A percentile compares a stretch with the other conserved stretches of the same genome.
These are phyloP conservation scores for Rhinichthys osculus DNA, from an alignment of 2,797 vertebrate species.

Conservation along the genomic window DNA sequence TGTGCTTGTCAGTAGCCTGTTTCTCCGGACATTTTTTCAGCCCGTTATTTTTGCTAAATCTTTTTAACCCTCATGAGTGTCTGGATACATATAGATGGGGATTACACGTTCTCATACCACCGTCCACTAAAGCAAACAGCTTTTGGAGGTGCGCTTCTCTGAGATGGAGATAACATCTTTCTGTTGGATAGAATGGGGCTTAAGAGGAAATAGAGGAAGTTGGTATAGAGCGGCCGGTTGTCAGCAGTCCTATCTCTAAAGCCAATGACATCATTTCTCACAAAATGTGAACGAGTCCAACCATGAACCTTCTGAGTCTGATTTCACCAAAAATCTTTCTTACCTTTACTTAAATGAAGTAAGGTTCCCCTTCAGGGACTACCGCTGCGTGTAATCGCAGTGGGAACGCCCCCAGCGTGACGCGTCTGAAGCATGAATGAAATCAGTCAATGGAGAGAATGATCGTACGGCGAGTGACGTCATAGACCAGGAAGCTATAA, in stretches of 20 bases:
- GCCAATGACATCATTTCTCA: constrained; percentile 68
- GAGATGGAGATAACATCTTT: constrained; percentile 48
- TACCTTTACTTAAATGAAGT: too few species aligned
- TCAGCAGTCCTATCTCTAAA: constrained; percentile 66
- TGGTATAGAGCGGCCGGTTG: constrained; percentile 64
- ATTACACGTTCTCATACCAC: constrained; percentile 38
- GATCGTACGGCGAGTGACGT: too few species aligned
- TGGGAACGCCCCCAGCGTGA: too few species aligned
- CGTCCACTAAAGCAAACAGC: constrained; percentile 48
- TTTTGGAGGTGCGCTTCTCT: constrained; percentile 12
- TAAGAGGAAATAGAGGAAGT: constrained; percentile 26
- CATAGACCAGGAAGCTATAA: too few species aligned
- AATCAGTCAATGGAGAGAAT: too few species aligned
- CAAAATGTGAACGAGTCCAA: neutral
- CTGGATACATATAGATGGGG: constrained; percentile 25
- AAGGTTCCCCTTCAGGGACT: too few species aligned
- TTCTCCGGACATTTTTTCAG: constrained; percentile 48
- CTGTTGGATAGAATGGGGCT: constrained; percentile 18
- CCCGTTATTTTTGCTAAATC: constrained; percentile 53
- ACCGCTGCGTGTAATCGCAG: too few species aligned
- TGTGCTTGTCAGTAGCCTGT: neutral
- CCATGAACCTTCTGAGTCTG: neutral
- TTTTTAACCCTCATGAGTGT: constrained; percentile 39
- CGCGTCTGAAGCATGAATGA: too few species aligned
- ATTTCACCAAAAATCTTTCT: neutral